Evolutionary conservation across 2,888 invertebrate species (phyloP).

Genomic region (Drosophila meridiana): DNA sequence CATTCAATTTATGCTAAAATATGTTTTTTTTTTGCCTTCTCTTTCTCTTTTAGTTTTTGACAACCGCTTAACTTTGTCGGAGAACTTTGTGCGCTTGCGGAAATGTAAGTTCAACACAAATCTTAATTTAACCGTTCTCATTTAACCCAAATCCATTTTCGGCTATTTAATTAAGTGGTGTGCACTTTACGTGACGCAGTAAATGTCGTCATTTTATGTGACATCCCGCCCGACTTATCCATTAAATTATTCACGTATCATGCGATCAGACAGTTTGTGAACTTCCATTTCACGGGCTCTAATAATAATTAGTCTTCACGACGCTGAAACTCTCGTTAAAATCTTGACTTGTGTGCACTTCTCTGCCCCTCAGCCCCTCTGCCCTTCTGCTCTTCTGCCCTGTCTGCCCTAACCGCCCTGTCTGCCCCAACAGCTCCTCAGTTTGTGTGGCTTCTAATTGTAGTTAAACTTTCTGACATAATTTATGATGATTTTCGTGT

Average conservation of each 20-base stretch:
- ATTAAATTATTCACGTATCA: conserved; percentile 41
- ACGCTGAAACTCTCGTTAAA: conserved; percentile 62
- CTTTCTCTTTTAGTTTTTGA: conserved; percentile 24
- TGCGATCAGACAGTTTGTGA: conserved; percentile 50
- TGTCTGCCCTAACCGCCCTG: background rate
- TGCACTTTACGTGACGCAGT: conserved; percentile 41
- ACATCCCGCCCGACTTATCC: conserved; percentile 34
- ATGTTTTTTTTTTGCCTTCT: background rate
- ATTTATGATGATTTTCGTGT: conserved; percentile 64
- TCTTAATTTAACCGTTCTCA: conserved; percentile 23
- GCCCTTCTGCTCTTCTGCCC: background rate
- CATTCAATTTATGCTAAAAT: conserved; percentile 46
- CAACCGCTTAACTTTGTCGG: conserved; percentile 26
- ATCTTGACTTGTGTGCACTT: conserved; percentile 45
- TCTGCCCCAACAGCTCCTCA: conserved; percentile 12
- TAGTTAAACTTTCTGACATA: conserved; percentile 77
- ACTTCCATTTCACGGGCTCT: conserved; percentile 52
- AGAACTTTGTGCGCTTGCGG: conserved; percentile 28
- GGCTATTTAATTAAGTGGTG: conserved; percentile 36
- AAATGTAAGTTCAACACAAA: conserved; percentile 52
- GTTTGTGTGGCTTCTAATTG: conserved; percentile 67
- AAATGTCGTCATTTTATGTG: conserved; percentile 51
- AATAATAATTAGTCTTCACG: conserved; percentile 64
- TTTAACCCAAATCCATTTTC: conserved; percentile 56
- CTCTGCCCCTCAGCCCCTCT: background rate